Base-by-base conservation (phyloP, 2,888 invertebrate species). In the Toxonevra muliebris region DNA sequence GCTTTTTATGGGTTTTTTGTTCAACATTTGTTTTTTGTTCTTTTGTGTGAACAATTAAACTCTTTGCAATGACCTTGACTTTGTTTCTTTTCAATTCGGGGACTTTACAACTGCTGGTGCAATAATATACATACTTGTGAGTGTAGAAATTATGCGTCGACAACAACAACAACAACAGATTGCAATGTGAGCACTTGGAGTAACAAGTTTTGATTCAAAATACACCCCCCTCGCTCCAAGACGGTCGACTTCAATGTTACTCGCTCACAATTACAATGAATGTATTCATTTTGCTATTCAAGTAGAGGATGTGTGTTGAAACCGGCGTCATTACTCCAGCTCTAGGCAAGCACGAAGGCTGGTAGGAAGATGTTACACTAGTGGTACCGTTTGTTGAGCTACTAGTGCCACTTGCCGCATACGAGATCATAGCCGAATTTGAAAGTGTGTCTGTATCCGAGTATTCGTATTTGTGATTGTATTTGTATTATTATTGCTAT, bases 11-110 rank as follows among this genome's bases (percentile, higher is more conserved):
- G 74, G 70, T 13, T 17, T 77, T 75, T 72, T 79, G 74, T 79
- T 77, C 75, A 57, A 70, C 62, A 64, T 65, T 53, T 55, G 54
- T 57, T 65, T 54, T 67, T 67, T 57, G 53, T 52, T 69, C 66
- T 69, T 73, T 73, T 72, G 69, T 72, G 71, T 69, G 82, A 84
- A 84, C 84, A 83, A 83, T 84, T 84, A 83, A 83, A 83, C 83
- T 83, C 83, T 83, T 83, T 62, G 67, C 68, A 64, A 58, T 70
- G 68, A 64, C 59, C 62, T 68, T 70, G 64, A 66, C 68, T 65
- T 68, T 61, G 84, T 82, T 83, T 80, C 80, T 76, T 70, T 61
- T 67, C 81, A 66, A 57, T 70, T 67, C 54, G 54, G 60, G 66
- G 41, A 17, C 63, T 63, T 59, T 62, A 59, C 59, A 42, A 20